Evolutionary conservation across 2,113 vertebrate species (phyloP).

Genomic region (Mustela lutreola): DNA sequence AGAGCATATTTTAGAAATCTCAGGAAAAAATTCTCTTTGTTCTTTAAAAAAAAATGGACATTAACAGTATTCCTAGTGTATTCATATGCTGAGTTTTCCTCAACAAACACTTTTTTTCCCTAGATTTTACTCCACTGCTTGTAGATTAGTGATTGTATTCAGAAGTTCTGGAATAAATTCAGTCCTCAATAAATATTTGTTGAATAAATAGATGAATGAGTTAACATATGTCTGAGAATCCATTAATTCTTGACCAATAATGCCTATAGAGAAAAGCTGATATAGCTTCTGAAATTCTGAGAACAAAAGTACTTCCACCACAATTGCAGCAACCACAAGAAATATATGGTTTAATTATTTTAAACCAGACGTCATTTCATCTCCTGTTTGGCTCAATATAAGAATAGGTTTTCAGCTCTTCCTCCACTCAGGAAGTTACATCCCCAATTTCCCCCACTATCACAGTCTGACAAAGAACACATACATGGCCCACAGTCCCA

Average conservation of each 20-base stretch:
- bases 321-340: background rate
- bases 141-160: background rate
- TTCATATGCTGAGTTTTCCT: conserved; percentile 42
- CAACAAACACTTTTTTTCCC: background rate
- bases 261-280: background rate
- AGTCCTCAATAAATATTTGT: background rate
- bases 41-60: conserved; percentile 44
- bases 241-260: background rate
- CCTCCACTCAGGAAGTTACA: background rate
- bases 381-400: background rate
- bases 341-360: background rate
- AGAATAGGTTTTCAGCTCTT: background rate
- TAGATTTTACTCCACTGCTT: background rate
- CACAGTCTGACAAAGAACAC: background rate
- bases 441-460: background rate
- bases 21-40: conserved; percentile 10
- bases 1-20: conserved; percentile 55
- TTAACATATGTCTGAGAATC: background rate
- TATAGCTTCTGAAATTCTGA: background rate
- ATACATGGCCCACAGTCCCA: background rate
- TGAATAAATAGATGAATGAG: background rate
- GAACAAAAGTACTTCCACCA: background rate
- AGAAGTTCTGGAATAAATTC: background rate
- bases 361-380: background rate
- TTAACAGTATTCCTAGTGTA: background rate